These are phyloP conservation scores for Nyctibius grandis DNA, from an alignment of 2,797 vertebrate genomes.

Conservation along the genomic window DNA sequence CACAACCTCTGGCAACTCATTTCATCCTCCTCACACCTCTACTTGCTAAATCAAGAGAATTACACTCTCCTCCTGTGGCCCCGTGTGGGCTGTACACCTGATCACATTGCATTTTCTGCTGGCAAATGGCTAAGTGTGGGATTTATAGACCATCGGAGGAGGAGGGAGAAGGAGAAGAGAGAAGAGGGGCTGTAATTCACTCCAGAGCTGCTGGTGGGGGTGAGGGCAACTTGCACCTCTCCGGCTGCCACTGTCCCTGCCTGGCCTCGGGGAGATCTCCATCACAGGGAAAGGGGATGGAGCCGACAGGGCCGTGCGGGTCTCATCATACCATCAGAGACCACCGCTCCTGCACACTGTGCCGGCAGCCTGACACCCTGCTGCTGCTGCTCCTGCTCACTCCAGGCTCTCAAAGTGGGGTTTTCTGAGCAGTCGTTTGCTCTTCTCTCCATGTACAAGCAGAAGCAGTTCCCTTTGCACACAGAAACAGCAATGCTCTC, in stretches of 20 bases:
- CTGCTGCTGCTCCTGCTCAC: not conserved
- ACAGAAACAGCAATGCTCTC: not conserved
- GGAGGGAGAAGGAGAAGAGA: not conserved
- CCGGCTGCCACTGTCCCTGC: not conserved
- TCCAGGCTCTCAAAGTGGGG: not conserved
- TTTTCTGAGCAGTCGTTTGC: not conserved
- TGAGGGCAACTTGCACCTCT: not conserved
- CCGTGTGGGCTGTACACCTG: rapidly evolving
- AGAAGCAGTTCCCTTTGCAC: not conserved
- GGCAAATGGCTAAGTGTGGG: not conserved
- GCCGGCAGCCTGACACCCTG: not conserved
- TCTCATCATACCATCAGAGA: not conserved
- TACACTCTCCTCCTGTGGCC: not conserved
- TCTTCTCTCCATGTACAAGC: rapidly evolving
- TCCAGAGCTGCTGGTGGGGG: not conserved
- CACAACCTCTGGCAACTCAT: not conserved
- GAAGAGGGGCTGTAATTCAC: not conserved
- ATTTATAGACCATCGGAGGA: not conserved
- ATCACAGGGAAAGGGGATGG: not conserved
- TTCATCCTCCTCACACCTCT: not conserved
- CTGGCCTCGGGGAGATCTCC: rapidly evolving
- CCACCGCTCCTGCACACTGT: rapidly evolving
- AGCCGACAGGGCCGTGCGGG: not conserved
- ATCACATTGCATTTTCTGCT: not conserved
- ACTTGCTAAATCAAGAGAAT: not conserved